A percentile compares a stretch with the other conserved stretches of the same genome.
phyloP scores from a whole-genome alignment of 1,140 invertebrate species.

The Andrena cerasifolii region DNA sequence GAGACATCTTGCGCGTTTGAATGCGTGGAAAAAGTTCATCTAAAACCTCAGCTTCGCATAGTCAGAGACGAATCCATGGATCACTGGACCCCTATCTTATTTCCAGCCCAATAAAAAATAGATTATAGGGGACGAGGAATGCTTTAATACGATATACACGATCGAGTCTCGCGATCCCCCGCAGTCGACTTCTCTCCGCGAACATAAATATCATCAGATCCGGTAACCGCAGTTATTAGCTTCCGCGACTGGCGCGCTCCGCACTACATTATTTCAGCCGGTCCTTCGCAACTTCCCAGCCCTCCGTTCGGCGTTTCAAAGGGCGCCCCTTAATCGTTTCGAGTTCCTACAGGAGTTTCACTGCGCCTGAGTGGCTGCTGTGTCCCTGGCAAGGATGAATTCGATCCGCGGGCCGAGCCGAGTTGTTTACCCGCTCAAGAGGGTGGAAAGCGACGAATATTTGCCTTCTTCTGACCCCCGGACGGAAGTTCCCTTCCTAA shows the following conservation, averaged over 20 bases:
- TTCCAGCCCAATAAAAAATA: too few relatives aligned
- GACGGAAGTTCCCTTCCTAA: slow-evolving; percentile 53
- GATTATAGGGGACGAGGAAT: background rate
- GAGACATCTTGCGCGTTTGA: too few relatives aligned
- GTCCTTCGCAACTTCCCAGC: slow-evolving; percentile 30
- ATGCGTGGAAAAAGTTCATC: too few relatives aligned
- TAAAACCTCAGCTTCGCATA: too few relatives aligned
- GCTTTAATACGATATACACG: background rate
- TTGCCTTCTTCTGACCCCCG: slow-evolving; percentile 66
- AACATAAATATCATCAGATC: slow-evolving; percentile 51
- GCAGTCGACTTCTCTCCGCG: background rate
- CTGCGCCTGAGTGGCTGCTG: slow-evolving; percentile 29
- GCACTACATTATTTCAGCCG: slow-evolving; percentile 45
- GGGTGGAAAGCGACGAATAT: slow-evolving; percentile 65
- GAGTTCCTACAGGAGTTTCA: slow-evolving; percentile 51
- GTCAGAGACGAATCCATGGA: too few relatives aligned
- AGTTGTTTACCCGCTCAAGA: slow-evolving; percentile 59
- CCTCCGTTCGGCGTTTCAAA: slow-evolving; percentile 54
- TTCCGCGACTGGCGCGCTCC: slow-evolving; percentile 18
- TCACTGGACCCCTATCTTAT: too few relatives aligned
- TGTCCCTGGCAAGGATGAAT: slow-evolving; percentile 55
- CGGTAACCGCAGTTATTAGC: slow-evolving; percentile 52
- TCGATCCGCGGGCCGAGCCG: slow-evolving; percentile 47
- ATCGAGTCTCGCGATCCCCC: background rate
- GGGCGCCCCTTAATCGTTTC: slow-evolving; percentile 60